These are phyloP conservation scores for Willisornis vidua DNA, from an alignment of 2,113 vertebrate species.

Conservation along the genomic window DNA sequence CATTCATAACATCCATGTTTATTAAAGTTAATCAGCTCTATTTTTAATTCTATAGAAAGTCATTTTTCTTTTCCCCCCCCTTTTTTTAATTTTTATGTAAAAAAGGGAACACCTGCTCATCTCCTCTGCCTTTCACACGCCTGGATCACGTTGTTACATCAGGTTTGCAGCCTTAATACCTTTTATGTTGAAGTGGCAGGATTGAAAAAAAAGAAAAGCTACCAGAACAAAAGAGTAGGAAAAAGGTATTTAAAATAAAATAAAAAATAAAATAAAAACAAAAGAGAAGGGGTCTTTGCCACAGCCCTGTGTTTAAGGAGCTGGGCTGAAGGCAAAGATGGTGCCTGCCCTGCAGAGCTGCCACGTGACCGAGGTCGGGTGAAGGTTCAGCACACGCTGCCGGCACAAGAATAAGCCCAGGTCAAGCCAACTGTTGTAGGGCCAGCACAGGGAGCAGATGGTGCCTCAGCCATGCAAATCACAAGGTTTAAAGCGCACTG, in stretches of 20 bases:
- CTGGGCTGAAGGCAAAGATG: background rate
- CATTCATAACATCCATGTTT: background rate
- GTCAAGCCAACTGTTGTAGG: slow-evolving; percentile 34
- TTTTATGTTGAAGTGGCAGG: background rate
- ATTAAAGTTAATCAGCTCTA: background rate
- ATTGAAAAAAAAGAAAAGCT: background rate
- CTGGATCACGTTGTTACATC: background rate
- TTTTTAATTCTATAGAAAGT: background rate
- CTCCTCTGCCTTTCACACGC: background rate
- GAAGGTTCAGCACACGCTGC: background rate
- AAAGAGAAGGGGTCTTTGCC: background rate
- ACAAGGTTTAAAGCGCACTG: background rate
- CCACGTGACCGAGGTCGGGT: background rate
- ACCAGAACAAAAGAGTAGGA: background rate
- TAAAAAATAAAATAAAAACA: background rate
- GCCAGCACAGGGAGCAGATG: slow-evolving; percentile 26
- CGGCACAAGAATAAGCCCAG: background rate
- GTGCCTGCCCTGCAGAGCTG: background rate
- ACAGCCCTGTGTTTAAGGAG: background rate
- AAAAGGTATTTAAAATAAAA: background rate
- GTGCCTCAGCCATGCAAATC: slow-evolving; percentile 38
- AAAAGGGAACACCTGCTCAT: slow-evolving; percentile 29
- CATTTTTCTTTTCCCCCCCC: background rate
- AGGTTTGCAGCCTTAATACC: background rate
- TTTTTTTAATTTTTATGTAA: background rate